A percentile compares a stretch with the other conserved stretches of the same genome.
phyloP scores from a whole-genome alignment of 2,113 vertebrate genomes.

The Salvelinus fontinalis region DNA sequence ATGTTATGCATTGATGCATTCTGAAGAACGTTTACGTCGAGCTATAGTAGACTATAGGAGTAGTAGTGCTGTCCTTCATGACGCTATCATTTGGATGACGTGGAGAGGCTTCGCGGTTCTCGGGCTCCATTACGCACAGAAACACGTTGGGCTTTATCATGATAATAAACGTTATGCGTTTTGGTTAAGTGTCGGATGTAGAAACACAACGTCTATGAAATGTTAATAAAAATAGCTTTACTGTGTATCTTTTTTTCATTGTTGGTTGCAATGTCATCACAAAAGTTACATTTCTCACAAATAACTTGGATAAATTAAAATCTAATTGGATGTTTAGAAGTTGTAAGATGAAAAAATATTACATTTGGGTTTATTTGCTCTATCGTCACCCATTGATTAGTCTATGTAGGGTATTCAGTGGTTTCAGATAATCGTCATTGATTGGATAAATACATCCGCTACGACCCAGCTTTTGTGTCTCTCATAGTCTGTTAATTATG shows the following conservation, averaged over 20 bases:
- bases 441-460: slow-evolving; percentile 62
- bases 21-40: too few species aligned
- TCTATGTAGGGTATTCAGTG: slow-evolving; percentile 35
- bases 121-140: too few species aligned
- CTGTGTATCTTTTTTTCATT: background rate
- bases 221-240: background rate
- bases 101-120: background rate
- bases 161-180: background rate
- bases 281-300: background rate
- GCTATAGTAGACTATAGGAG: too few species aligned
- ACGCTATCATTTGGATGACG: background rate
- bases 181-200: background rate
- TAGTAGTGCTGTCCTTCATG: too few species aligned
- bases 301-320: slow-evolving; percentile 4
- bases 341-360: background rate
- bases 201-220: background rate
- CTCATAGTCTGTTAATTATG: slow-evolving; percentile 38
- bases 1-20: background rate
- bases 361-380: slow-evolving; percentile 27
- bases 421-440: slow-evolving; percentile 49
- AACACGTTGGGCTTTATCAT: too few species aligned
- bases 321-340: background rate
- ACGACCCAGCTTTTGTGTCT: slow-evolving; percentile 55
- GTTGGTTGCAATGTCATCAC: background rate
- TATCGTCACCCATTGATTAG: slow-evolving; percentile 46